Evolutionary conservation across 2,113 vertebrate genomes (phyloP), one percentile per base, ranked within the genome.

Genomic region (Sclerurus mexicanus): DNA sequence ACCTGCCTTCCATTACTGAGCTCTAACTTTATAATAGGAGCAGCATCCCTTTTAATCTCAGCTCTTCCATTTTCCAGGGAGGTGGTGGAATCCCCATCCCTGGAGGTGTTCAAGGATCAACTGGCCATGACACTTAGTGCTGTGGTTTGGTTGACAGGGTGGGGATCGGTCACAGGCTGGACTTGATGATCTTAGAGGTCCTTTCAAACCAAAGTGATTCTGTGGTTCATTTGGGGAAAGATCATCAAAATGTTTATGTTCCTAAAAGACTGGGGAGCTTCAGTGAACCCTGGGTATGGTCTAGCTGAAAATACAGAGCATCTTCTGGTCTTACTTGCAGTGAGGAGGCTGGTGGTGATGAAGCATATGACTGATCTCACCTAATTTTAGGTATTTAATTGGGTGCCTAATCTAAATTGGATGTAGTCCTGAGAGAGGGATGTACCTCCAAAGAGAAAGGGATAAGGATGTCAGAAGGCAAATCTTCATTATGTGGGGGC

Each of bases 401-500:
- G 71, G n/a, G 28, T 53, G 37, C 8, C 42, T 33, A 14, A 16
- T 27, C 37, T 74, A 14, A 81, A 68, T 0, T 27, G 46, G 44
- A 27, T 52, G 20, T 9, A 40, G 42, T 14, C 72, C n/a, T 27
- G 6, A n/a, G 13, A 71, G 31, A 84, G 46, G 75, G 6, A 19
- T 33, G 28, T 19, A 15, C 17, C 62, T 79, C 58, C 30, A 55
- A 56, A 68, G 22, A 83, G 30, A 10, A 56, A 52, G 1, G 1
- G 52, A 52, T 20, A 66, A 77, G 16, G 20, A 31, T 24, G 27
- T 62, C 9, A 80, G 35, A n/a, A 76, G 27, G 22, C 30, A 93
- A 88, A 86, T 25, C 12, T 35, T 83, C 0, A 0, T 35, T 40
- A 35, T 8, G 12, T 1, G 5, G 20, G 9, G 30, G 30, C 27